phyloP scores from a whole-genome alignment of 2,113 vertebrate genomes.

The Oncorhynchus mykiss region DNA sequence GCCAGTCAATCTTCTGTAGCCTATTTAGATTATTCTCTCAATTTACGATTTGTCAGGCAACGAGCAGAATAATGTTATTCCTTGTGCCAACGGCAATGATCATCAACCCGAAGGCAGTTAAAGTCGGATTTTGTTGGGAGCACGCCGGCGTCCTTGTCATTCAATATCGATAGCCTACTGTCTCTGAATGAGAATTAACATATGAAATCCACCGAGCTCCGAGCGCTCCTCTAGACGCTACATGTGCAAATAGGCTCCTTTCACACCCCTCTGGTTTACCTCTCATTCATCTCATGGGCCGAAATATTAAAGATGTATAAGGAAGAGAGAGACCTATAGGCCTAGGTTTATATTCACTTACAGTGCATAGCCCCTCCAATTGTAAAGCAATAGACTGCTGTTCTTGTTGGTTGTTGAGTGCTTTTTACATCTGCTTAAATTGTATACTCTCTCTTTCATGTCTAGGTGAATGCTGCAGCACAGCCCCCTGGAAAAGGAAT shows the following conservation, averaged over 20 bases:
- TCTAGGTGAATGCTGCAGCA: conserved; percentile 46
- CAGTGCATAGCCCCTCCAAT: conserved; percentile 20
- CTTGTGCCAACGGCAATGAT: not conserved
- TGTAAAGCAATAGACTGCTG: conserved; percentile 37
- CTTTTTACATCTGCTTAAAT: conserved; percentile 39
- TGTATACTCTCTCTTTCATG: conserved; percentile 41
- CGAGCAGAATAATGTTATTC: not conserved
- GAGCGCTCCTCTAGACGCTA: conserved; percentile 27
- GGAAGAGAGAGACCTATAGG: conserved; percentile 9
- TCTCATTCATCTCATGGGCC: conserved; percentile 42
- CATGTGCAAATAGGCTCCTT: conserved; percentile 59
- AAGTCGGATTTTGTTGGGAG: conserved; percentile 8
- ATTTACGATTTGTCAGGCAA: not conserved
- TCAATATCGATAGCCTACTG: conserved; percentile 20
- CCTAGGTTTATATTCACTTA: conserved; percentile 14
- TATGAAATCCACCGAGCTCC: conserved; percentile 39
- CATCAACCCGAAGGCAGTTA: not conserved
- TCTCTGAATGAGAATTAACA: conserved; percentile 51
- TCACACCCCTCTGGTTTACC: conserved; percentile 48
- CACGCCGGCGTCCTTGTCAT: conserved; percentile 7
- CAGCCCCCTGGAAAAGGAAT: conserved; percentile 29
- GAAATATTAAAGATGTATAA: conserved; percentile 26
- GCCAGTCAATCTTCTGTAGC: not conserved
- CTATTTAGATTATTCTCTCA: not conserved
- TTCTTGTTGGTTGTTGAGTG: conserved; percentile 40